Evolutionary conservation across 2,797 vertebrate genomes (phyloP).

Genomic region (Tinamus major): DNA sequence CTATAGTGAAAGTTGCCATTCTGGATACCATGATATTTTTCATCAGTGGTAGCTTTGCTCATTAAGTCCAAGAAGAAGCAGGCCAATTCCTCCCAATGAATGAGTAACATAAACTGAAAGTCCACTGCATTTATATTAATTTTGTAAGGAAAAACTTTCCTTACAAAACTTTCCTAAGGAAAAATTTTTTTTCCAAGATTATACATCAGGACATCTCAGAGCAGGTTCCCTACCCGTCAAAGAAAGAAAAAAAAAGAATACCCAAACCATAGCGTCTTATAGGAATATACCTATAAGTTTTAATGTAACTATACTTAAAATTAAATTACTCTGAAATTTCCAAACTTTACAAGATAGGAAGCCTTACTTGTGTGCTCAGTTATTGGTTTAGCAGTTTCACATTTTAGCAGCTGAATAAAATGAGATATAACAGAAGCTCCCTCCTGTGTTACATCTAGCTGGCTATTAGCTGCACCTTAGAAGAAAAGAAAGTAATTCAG

Average conservation of each 20-base stretch:
- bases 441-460: not conserved
- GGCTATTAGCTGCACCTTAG: not conserved
- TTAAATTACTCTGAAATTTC: not conserved
- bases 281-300: not conserved
- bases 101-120: not conserved
- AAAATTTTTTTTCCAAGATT: not conserved
- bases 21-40: not conserved
- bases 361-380: not conserved
- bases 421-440: not conserved
- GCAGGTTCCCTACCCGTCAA: not conserved
- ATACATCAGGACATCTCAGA: not conserved
- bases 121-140: not conserved
- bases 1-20: slow-evolving; percentile 9
- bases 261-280: not conserved
- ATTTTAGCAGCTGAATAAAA: not conserved
- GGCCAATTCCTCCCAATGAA: not conserved
- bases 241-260: fast-evolving
- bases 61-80: not conserved
- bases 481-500: not conserved
- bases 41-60: not conserved
- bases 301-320: not conserved
- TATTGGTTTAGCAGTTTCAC: not conserved
- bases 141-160: not conserved
- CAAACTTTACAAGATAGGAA: not conserved
- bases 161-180: too few relatives aligned